phyloP scores from a whole-genome alignment of 2,113 vertebrate genomes.

The Phylloscopus whistleri region DNA sequence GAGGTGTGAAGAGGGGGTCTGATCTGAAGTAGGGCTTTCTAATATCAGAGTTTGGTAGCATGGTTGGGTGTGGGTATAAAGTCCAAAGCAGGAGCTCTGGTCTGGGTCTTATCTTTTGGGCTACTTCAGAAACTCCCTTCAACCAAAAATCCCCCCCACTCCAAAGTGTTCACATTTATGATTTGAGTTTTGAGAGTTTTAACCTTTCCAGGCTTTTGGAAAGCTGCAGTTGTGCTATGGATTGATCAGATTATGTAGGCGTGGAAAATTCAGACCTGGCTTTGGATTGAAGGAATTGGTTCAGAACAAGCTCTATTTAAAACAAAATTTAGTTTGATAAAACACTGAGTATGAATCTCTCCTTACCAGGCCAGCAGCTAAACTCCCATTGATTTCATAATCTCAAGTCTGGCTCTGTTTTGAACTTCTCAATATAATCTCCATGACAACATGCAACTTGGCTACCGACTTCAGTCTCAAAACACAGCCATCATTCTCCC shows the following conservation, averaged over 20 bases:
- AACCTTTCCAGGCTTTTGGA: background rate
- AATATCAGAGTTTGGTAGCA: background rate
- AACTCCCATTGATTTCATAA: background rate
- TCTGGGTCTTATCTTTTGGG: background rate
- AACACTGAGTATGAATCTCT: background rate
- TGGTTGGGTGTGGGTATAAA: background rate
- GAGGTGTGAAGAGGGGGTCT: background rate
- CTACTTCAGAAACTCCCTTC: background rate
- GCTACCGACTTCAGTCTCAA: background rate
- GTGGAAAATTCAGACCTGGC: background rate
- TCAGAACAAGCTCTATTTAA: background rate
- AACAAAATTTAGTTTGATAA: background rate
- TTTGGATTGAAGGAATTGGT: background rate
- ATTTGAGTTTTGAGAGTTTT: background rate
- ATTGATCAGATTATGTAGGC: background rate
- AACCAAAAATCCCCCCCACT: background rate
- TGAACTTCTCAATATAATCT: background rate
- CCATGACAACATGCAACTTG: conserved; percentile 14
- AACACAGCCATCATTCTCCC: background rate
- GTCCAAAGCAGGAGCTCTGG: background rate
- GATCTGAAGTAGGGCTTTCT: background rate
- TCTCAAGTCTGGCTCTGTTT: background rate
- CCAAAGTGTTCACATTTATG: background rate
- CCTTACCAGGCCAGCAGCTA: background rate
- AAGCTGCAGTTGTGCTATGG: background rate